A percentile compares a stretch with the other conserved stretches of the same genome.
Conservation (phyloP, 2,113 vertebrate species). For the Echinops telfairi region DNA sequence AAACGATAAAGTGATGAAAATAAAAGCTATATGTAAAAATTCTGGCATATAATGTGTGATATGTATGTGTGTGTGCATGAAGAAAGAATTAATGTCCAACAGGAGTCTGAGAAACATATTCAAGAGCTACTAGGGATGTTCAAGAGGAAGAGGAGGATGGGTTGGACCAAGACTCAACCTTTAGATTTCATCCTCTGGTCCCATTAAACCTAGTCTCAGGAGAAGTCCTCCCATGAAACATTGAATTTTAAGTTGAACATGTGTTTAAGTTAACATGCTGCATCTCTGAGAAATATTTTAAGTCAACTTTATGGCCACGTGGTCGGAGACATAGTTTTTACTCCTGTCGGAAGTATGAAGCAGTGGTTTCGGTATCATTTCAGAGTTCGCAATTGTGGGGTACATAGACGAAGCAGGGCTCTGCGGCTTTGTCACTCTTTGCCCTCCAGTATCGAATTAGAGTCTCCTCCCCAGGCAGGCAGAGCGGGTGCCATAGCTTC, state of each 20-base stretch:
- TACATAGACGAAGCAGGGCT: not conserved
- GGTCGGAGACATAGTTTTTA: constrained; percentile 15
- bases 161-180: not conserved
- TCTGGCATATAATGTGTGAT: not conserved
- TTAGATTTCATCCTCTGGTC: not conserved
- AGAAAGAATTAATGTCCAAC: constrained; percentile 6
- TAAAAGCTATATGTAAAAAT: constrained; percentile 2
- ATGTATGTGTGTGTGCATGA: constrained; percentile 10
- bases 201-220: constrained; percentile 2
- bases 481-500: not conserved
- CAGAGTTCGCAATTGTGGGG: not conserved
- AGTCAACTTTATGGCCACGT: constrained; percentile 26
- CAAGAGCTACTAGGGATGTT: not conserved
- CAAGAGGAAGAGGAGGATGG: not conserved
- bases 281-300: constrained; percentile 29
- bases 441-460: not conserved
- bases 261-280: constrained; percentile 37
- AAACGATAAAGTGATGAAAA: not conserved
- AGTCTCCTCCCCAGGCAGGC: constrained; percentile 10
- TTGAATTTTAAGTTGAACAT: constrained; percentile 22
- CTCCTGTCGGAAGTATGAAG: not conserved
- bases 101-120: constrained; percentile 21
- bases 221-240: not conserved
- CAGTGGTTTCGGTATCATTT: not conserved
- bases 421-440: not conserved